phyloP scores from a whole-genome alignment of 2,888 invertebrate genomes.

The Nysson spinosus region DNA sequence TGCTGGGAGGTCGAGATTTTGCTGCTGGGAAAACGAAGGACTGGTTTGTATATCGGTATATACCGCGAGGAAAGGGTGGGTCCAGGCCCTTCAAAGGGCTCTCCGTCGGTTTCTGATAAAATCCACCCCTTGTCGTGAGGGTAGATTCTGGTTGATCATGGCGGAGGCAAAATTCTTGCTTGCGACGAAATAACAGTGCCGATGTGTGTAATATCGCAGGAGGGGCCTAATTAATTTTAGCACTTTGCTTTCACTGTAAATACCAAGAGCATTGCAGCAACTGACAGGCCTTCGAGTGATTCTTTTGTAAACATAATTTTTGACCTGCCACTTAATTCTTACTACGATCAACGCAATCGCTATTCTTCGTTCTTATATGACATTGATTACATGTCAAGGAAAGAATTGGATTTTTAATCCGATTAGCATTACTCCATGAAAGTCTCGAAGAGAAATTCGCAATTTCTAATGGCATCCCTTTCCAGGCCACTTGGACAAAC shows the following conservation, averaged over 20 bases:
- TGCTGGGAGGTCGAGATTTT: constrained; percentile 49
- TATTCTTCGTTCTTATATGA: neutral
- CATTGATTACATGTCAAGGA: neutral
- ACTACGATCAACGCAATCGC: too few relatives aligned
- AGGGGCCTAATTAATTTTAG: constrained; percentile 45
- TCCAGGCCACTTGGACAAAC: neutral
- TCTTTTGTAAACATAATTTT: too few relatives aligned
- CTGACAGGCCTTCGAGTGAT: too few relatives aligned
- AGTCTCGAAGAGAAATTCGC: neutral
- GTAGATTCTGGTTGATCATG: constrained; percentile 34
- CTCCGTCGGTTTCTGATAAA: constrained; percentile 54
- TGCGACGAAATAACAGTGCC: constrained; percentile 38
- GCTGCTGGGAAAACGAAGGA: constrained; percentile 41
- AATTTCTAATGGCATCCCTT: constrained; percentile 1
- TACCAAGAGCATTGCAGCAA: constrained; percentile 1
- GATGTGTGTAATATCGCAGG: constrained; percentile 50
- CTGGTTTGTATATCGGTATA: constrained; percentile 14
- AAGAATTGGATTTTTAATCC: neutral
- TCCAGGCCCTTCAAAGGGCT: constrained; percentile 44
- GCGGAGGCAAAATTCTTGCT: constrained; percentile 44
- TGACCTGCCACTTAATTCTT: too few relatives aligned
- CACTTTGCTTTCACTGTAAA: neutral
- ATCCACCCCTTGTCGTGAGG: constrained; percentile 42
- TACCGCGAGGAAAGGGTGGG: constrained; percentile 34
- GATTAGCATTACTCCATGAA: too few relatives aligned